Evolutionary conservation across 2,113 vertebrate genomes (phyloP), one percentile per base, ranked within the genome.

Genomic region (Elephantulus edwardii): DNA sequence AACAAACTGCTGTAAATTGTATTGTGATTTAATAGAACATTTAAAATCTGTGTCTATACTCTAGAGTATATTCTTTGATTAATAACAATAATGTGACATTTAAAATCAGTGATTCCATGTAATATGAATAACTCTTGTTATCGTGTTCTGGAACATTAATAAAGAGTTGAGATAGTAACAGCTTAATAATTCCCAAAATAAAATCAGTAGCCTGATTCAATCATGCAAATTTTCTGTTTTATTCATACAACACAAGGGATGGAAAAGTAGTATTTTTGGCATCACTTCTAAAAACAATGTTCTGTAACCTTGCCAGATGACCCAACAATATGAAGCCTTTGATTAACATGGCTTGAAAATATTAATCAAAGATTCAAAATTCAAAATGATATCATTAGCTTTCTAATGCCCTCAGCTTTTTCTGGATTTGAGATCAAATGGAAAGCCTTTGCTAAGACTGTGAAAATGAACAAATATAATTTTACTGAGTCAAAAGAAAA

Each of bases 401-500:
- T 71, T 28, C 52, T 40, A 78, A 88, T 70, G 46, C 5, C n/a
- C 17, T 93, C 56, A 71, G 30, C 85, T 62, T n/a, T n/a, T 75
- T 60, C 42, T 80, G 11, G 24, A 80, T 81, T 90, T 75, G 75
- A 87, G 62, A 86, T 4, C 24, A 90, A 80, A 68, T 68, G 48
- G 20, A 88, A 71, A 76, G 13, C 3, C 66, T 50, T 50, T 75
- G 46, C 3, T 68, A 85, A 89, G 17, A 85, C 22, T 66, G 8
- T 79, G 35, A 5, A 16, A 2, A 88, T 26, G 90, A 83, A 52
- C 8, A 93, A 82, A 70, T 56, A n/a, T 9, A 5, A 80, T 28
- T 89, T 83, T n/a, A 66, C 17, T 75, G 33, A 88, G 76, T 90
- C 46, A 77, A 92, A 82, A 89, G 56, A 83, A 80, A 93, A 91